These are phyloP conservation scores for Aporophyla lueneburgensis DNA, from an alignment of 2,888 invertebrate species.

Conservation along the genomic window DNA sequence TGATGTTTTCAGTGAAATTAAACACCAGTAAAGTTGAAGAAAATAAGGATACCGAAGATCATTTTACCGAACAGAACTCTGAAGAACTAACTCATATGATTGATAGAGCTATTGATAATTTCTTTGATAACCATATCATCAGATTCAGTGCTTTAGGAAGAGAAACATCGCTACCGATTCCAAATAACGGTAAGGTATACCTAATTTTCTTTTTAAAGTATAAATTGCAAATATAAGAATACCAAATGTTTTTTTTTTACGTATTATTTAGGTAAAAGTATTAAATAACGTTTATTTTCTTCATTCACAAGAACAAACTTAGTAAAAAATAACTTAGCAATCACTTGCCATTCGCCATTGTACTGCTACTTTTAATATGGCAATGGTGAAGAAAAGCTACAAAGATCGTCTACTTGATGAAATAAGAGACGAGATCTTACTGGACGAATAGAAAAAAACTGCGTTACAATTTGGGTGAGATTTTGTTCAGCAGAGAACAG, in stretches of 20 bases:
- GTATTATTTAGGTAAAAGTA: not conserved
- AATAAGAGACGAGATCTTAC: too few species aligned
- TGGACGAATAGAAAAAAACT: too few species aligned
- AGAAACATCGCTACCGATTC: constrained; percentile 75
- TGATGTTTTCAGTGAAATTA: constrained; percentile 73
- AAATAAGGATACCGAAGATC: constrained; percentile 52
- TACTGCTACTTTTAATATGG: not conserved
- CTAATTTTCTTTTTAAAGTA: not conserved
- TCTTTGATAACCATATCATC: constrained; percentile 91
- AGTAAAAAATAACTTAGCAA: not conserved
- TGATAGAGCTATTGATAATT: constrained; percentile 89
- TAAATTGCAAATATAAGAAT: not conserved
- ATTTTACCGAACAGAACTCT: constrained; percentile 64
- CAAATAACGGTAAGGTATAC: constrained; percentile 77
- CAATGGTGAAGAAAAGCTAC: too few species aligned
- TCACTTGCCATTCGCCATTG: not conserved
- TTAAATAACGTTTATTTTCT: too few species aligned
- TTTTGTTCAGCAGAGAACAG: too few species aligned
- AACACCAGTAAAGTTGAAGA: constrained; percentile 70
- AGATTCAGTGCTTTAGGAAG: constrained; percentile 82
- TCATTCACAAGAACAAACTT: rapidly evolving
- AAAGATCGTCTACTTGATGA: too few species aligned
- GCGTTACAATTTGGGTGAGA: too few species aligned
- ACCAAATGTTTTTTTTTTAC: too few species aligned
- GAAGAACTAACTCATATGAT: constrained; percentile 84